Base-by-base conservation (phyloP, 92 coral and sea anemone genomes). In the Pocillopora grandis region DNA sequence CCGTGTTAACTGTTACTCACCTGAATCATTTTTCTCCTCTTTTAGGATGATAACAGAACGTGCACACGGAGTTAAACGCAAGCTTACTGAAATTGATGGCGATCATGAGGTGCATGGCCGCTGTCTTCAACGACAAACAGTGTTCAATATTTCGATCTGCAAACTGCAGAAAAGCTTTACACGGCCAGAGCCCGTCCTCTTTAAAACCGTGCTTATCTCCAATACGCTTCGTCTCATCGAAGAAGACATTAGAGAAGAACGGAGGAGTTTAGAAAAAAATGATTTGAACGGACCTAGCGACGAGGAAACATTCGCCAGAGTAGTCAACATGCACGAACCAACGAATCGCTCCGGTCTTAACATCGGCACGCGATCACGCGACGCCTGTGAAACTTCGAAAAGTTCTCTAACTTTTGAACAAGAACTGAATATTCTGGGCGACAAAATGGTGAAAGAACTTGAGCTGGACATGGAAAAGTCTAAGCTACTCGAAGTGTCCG, bases 71-170 rank as follows among this genome's bases (percentile, higher is more conserved):
- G 93, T 87, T 27, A 94, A 94, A 87, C 92, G 98, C 67, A 94
- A 94, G 80, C 82, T 92, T 36, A 89, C 90, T 82, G 98, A 94
- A 80, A 89, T 85, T 17, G 94, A 91, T 67, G 92, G 87, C 62
- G 84, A 84, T 69, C 71, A 64, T 16, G 79, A 82, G 74, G 82
- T 79, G 58, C 93, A 94, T 67, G 86, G 88, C 60, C 98, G 98
- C 89, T 92, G 95, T 90, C 89, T 94, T 81, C 99, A 95, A 82
- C 98, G 98, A 84, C 94, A 96, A 91, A 96, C 99, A 17, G 84
- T 96, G 70, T 93, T 96, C 76, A 92, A 96, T 84, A 96, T 96
- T 85, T 96, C 99, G 62, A 80, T 96, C 85, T 96, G 98, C 88
- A 96, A 96, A 77, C 89, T 96, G 67, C 98, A 93, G 76, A 95